Base-by-base conservation (phyloP, 1,140 invertebrate species). In the Aphaenogaster rudis region DNA sequence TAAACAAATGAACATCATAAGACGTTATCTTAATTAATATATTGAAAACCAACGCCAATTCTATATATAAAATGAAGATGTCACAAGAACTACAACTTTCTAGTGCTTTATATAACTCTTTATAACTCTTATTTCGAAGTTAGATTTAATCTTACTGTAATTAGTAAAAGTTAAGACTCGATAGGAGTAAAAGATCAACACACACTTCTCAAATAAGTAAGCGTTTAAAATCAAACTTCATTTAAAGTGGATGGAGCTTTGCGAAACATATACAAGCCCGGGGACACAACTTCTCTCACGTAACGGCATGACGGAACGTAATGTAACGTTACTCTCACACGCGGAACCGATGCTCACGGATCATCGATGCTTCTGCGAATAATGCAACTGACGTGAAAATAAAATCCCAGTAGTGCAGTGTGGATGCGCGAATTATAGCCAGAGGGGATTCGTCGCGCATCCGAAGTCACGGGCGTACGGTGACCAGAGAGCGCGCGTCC, bases 401-500 rank as follows among this genome's bases (percentile, higher is more conserved):
- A 48, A 81, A 81, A 81, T 59, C 39, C 15, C 28, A 11, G 6
- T 33, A 57, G 11, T 2, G 21, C 9, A 15, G 13, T 28, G 39
- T 13, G 33, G 13, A 42, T 36, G 11, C 17, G 52, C 39, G 17
- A 81, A n/a, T 74, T 48, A 48, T 21, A 48, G n/a, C 9, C 17
- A 52, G 33, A 28, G 9, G 15, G 21, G 67, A 61, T 74, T 61
- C 54, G 67, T 74, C 33, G 63, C 52, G 61, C 42, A 28, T 48
- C 54, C 17, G 15, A 85, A 88, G 66, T 74, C 85, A 28, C 36
- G 45, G 36, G 52, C 9, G 45, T 63, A 61, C 79, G 64, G 39
- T 39, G 82, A 54, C 36, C 52, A 36, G 11, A 57, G 33, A 57
- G 50, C 45, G 48, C 45, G 48, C 45, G 74, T 90, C 86, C 33